These are phyloP conservation scores for Folsomia manolachei DNA, from an alignment of 2,888 invertebrate genomes.

Conservation along the genomic window DNA sequence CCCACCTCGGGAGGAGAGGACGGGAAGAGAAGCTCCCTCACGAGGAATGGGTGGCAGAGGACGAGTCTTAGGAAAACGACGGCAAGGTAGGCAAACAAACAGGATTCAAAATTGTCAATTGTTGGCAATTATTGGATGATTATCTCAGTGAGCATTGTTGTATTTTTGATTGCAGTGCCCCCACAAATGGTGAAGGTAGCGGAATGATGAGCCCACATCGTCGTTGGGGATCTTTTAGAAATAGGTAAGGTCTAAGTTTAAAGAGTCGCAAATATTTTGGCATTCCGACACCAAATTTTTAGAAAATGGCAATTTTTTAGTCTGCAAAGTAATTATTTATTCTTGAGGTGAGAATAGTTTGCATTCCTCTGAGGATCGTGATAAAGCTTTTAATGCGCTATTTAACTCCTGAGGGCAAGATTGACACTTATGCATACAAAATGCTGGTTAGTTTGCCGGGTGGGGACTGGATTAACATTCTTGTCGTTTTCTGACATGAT, in stretches of 20 bases:
- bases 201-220: conserved; percentile 25
- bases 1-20: no score
- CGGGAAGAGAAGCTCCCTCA: no score
- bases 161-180: no score
- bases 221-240: conserved; percentile 48
- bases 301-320: conserved; percentile 20
- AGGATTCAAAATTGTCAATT: no score
- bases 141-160: no score
- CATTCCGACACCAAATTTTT: background rate
- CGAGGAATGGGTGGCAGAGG: conserved; percentile 76
- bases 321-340: background rate
- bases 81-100: conserved; percentile 72
- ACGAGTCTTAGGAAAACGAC: conserved; percentile 78
- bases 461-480: background rate
- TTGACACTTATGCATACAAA: background rate
- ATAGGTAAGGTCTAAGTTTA: conserved; percentile 27
- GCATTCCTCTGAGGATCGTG: background rate
- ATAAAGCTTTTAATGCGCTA: no score
- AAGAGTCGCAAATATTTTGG: background rate
- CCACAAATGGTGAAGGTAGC: background rate
- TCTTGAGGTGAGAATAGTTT: background rate
- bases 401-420: background rate
- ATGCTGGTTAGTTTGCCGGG: background rate
- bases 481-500: background rate
- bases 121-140: background rate